Conservation (phyloP, 2,113 vertebrate species). For the Nibea coibor region DNA sequence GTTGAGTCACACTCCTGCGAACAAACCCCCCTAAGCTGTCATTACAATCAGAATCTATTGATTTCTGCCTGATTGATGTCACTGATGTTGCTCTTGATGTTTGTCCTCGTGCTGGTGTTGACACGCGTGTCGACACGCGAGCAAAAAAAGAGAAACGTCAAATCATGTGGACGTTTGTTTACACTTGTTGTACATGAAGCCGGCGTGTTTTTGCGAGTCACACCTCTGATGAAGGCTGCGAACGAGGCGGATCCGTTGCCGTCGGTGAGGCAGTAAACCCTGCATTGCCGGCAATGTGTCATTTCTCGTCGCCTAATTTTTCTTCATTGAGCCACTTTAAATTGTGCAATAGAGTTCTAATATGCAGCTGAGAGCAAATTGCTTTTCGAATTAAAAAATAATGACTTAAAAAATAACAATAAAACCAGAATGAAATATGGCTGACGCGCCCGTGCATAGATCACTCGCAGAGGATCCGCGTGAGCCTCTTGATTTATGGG, state of each 20-base stretch:
- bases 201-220: not conserved
- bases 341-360: not conserved
- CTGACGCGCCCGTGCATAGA: not conserved
- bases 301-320: not conserved
- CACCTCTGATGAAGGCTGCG: not conserved
- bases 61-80: slow-evolving; percentile 32
- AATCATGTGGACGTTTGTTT: not conserved
- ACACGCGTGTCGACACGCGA: no score
- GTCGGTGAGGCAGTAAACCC: not conserved
- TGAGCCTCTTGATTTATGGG: slow-evolving; percentile 4
- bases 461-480: not conserved
- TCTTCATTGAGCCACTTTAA: not conserved
- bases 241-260: not conserved
- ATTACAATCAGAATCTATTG: slow-evolving; percentile 52
- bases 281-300: not conserved
- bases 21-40: slow-evolving; percentile 6
- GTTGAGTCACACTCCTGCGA: slow-evolving; percentile 32
- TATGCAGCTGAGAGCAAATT: not conserved
- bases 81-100: not conserved
- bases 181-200: not conserved
- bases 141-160: not conserved
- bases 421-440: not conserved
- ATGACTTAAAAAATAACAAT: not conserved
- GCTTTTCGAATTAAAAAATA: slow-evolving; percentile 9
- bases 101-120: not conserved